Evolutionary conservation across 2,888 invertebrate genomes (phyloP).

Genomic region (Conomelus anceps): DNA sequence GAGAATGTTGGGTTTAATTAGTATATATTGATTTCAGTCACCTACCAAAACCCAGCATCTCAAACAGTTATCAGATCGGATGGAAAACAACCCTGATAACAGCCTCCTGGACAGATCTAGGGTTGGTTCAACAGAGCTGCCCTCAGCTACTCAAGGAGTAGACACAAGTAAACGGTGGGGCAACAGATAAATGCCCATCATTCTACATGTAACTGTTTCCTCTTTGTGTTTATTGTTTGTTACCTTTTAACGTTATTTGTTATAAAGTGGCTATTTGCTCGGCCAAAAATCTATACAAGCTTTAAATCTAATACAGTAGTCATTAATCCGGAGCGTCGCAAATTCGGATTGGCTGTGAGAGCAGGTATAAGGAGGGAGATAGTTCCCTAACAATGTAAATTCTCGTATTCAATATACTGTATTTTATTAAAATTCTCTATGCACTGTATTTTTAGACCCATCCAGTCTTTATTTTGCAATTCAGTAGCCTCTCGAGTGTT

Average conservation of each 20-base stretch:
- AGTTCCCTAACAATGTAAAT: too few relatives aligned
- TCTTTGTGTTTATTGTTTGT: not conserved
- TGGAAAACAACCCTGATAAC: not conserved
- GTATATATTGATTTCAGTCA: not conserved
- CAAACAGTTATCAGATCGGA: not conserved
- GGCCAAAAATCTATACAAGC: not conserved
- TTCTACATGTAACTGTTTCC: not conserved
- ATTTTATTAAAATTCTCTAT: too few relatives aligned
- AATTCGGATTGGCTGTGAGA: too few relatives aligned
- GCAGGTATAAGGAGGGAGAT: too few relatives aligned
- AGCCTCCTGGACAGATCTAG: not conserved
- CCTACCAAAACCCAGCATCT: not conserved
- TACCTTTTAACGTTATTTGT: not conserved
- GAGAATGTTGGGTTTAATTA: too few relatives aligned
- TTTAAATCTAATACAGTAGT: not conserved
- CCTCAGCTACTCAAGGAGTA: not conserved
- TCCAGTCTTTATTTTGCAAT: too few relatives aligned
- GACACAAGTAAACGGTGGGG: not conserved
- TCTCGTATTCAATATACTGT: too few relatives aligned
- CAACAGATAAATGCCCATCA: not conserved
- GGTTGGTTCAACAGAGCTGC: not conserved
- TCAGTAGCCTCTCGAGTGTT: too few relatives aligned
- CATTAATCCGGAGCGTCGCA: too few relatives aligned
- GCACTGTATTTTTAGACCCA: too few relatives aligned
- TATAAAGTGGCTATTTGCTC: not conserved